Evolutionary conservation across 1,140 invertebrate species (phyloP).

Genomic region (Drosophila sulfurigaster): DNA sequence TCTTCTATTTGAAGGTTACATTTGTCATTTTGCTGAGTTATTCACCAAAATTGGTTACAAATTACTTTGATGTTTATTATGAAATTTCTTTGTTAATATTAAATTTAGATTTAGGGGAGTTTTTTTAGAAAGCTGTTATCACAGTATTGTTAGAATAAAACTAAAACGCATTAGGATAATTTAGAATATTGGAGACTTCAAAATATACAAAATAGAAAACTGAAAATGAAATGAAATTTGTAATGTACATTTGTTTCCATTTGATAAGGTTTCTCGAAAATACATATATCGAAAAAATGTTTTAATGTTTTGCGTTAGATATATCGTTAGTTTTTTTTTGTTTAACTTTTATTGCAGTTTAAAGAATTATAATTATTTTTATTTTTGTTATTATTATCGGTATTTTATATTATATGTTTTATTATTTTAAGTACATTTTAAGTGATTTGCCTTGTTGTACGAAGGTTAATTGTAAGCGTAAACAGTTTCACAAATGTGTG

Average conservation of each 20-base stretch:
- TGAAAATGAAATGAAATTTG: slow-evolving; percentile 30
- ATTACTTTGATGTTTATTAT: not conserved
- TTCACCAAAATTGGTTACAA: slow-evolving; percentile 4
- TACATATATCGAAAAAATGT: slow-evolving; percentile 73
- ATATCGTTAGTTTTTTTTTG: slow-evolving; percentile 41
- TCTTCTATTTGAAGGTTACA: not conserved
- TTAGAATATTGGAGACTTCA: slow-evolving; percentile 8
- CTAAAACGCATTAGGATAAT: slow-evolving; percentile 35
- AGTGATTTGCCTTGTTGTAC: slow-evolving; percentile 19
- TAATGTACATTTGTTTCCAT: slow-evolving; percentile 33
- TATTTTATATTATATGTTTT: slow-evolving; percentile 20
- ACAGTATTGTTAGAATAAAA: slow-evolving; percentile 70
- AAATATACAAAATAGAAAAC: slow-evolving; percentile 14
- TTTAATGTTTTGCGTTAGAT: slow-evolving; percentile 42
- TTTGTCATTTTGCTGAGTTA: slow-evolving; percentile 13
- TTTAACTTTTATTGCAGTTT: slow-evolving; percentile 21
- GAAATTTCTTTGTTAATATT: slow-evolving; percentile 21
- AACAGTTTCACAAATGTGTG: slow-evolving; percentile 66
- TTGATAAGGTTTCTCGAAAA: slow-evolving; percentile 72
- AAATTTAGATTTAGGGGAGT: slow-evolving; percentile 42
- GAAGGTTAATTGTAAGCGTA: slow-evolving; percentile 65
- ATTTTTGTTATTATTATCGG: not conserved
- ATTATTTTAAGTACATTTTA: slow-evolving; percentile 7
- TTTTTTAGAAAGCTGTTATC: slow-evolving; percentile 76
- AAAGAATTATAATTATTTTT: slow-evolving; percentile 27